Percentiles rank a stretch among this genome's conserved stretches.
These are phyloP conservation scores for Baronia brevicornis DNA, from an alignment of 2,888 invertebrate genomes.

Conservation along the genomic window DNA sequence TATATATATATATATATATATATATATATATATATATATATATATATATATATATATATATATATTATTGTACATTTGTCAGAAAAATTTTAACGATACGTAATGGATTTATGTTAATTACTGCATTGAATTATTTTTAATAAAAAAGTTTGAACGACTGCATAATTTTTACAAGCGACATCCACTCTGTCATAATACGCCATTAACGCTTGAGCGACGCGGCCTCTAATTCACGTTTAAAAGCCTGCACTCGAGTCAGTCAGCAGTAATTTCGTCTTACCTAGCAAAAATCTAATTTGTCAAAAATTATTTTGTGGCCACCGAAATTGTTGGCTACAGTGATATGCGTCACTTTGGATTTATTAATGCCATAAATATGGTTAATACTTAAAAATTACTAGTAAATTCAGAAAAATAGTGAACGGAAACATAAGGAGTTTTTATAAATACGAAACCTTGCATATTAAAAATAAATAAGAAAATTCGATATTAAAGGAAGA, in stretches of 20 bases:
- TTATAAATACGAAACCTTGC: no score
- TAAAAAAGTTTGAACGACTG: slow-evolving; percentile 41
- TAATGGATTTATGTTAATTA: slow-evolving; percentile 22
- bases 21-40: no score
- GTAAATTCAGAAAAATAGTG: no score
- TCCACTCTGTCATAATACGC: slow-evolving; percentile 68
- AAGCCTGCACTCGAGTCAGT: slow-evolving; percentile 73
- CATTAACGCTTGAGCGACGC: slow-evolving; percentile 64
- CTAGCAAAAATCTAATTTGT: slow-evolving; percentile 72
- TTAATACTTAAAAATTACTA: no score
- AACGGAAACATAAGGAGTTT: no score
- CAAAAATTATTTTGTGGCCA: slow-evolving; percentile 56
- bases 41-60: no score
- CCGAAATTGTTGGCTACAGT: slow-evolving; percentile 31
- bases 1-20: no score
- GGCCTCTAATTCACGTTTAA: slow-evolving; percentile 71
- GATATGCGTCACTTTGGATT: no score
- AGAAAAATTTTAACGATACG: no score
- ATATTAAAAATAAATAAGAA: no score
- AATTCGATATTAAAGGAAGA: no score
- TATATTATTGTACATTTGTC: no score
- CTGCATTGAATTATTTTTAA: slow-evolving; percentile 11
- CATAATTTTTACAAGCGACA: slow-evolving; percentile 59
- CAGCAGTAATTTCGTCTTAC: slow-evolving; percentile 69
- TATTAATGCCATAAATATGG: slow-evolving; percentile 6